Conservation (phyloP, 2,888 invertebrate species). For the Conchocele bisecta region DNA sequence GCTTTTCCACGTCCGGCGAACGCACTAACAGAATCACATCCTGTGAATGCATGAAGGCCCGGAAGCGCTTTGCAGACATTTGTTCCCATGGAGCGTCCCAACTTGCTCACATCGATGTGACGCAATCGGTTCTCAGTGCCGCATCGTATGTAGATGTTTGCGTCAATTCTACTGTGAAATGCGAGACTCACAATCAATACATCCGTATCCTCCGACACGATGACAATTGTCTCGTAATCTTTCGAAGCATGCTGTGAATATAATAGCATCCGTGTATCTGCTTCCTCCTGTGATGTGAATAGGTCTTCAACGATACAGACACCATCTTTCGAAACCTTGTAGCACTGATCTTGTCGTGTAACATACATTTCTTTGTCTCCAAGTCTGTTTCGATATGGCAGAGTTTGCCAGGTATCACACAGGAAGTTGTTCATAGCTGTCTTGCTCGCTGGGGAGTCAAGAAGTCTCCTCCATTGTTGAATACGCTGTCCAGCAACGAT, state of each 20-base stretch:
- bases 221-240: conserved; percentile 29
- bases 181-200: conserved; percentile 46
- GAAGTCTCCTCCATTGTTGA: background rate
- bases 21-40: conserved; percentile 4
- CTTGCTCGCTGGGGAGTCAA: background rate
- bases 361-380: conserved; percentile 44
- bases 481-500: background rate
- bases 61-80: background rate
- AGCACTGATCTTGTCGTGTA: conserved; percentile 42
- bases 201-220: conserved; percentile 53
- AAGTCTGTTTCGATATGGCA: conserved; percentile 10
- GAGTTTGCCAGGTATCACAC: conserved; percentile 31
- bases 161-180: conserved; percentile 22
- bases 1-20: background rate
- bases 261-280: conserved; percentile 51
- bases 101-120: conserved; percentile 32
- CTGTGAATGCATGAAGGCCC: conserved; percentile 15
- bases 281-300: conserved; percentile 50
- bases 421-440: conserved; percentile 19
- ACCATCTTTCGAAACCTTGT: conserved; percentile 20
- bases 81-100: conserved; percentile 25
- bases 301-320: conserved; percentile 27
- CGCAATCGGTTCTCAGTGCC: conserved; percentile 27
- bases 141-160: conserved; percentile 26
- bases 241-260: conserved; percentile 50